Evolutionary conservation across 2,797 vertebrate genomes (phyloP), one percentile per base, ranked within the genome.

Genomic region (Enteromius viviparus): DNA sequence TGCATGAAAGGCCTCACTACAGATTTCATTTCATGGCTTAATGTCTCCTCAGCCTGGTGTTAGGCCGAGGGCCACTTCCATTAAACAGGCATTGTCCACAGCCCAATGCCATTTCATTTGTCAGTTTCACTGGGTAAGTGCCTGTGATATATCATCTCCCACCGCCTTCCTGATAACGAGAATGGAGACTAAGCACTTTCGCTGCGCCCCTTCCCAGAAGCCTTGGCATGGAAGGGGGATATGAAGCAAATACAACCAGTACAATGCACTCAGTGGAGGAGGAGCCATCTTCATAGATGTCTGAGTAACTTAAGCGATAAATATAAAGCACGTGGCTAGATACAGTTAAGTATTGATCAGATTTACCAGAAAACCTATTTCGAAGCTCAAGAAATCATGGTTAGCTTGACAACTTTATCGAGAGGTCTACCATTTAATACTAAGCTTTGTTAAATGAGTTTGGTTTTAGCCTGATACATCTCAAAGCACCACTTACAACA

Each of bases 61-160:
- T 65, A 64, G 71, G 69, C 62, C 19, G 74, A 87, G 83, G 84
- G 84, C 84, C 84, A 78, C 81, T 85, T 84, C 85, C 87, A 88
- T 89, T 88, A 89, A 87, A 80, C 70, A 76, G 75, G 74, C 82
- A 82, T 84, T 83, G 86, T 89, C 85, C 86, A 76, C 79, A 86
- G 86, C 76, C 84, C 86, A 86, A 79, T 86, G 80, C 81, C 87
- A 87, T 86, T 89, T 86, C 80, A 87, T 85, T 88, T 85, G 85
- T 85, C 88, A 85, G 82, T 83, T 84, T 86, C 76, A n/a, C 65
- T 68, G 29, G 76, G 78, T 88, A 88, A 89, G 85, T 86, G 85
- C 83, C 83, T 78, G 76, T 84, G 86, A 84, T 87, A 65, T 85
- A 85, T 88, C 88, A 86, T 88, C 84, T 86, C 82, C 69, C 68